Conservation (phyloP, 2,888 invertebrate species). For the Drosophila borealis region DNA sequence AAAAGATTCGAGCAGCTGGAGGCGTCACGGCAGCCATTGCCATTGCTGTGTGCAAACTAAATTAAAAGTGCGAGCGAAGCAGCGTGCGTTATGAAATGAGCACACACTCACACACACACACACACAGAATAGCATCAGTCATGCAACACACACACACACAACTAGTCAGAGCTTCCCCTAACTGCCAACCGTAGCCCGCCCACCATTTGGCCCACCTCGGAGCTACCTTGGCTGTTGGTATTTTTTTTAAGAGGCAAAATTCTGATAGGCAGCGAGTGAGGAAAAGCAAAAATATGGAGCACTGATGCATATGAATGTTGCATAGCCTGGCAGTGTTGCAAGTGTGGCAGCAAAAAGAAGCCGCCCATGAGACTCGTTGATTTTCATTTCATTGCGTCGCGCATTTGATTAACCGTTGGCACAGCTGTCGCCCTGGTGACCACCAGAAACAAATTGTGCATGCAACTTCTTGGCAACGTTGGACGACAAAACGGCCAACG, state of each 20-base stretch:
- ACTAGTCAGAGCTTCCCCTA: neutral
- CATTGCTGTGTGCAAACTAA: constrained; percentile 55
- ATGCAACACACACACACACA: neutral
- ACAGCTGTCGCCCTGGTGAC: constrained; percentile 60
- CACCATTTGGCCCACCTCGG: constrained; percentile 22
- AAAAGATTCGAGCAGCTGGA: constrained; percentile 38
- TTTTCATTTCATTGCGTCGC: constrained; percentile 68
- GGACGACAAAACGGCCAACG: constrained; percentile 7
- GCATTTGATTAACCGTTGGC: constrained; percentile 71
- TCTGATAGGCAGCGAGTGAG: neutral
- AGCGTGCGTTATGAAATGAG: constrained; percentile 64
- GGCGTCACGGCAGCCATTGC: constrained; percentile 32
- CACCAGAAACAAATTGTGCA: constrained; percentile 61
- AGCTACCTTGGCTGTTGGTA: constrained; percentile 48
- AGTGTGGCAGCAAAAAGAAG: constrained; percentile 10
- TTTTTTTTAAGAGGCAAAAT: constrained; percentile 31
- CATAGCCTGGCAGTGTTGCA: constrained; percentile 29
- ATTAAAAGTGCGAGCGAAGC: constrained; percentile 69
- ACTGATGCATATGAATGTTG: neutral
- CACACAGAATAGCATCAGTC: neutral
- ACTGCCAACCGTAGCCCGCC: neutral
- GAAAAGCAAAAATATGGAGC: neutral
- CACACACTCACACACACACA: constrained; percentile 27
- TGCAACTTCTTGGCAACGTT: constrained; percentile 54
- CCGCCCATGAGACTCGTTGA: constrained; percentile 47